Evolutionary conservation across 2,113 vertebrate species (phyloP).

Genomic region (Pimephales promelas): DNA sequence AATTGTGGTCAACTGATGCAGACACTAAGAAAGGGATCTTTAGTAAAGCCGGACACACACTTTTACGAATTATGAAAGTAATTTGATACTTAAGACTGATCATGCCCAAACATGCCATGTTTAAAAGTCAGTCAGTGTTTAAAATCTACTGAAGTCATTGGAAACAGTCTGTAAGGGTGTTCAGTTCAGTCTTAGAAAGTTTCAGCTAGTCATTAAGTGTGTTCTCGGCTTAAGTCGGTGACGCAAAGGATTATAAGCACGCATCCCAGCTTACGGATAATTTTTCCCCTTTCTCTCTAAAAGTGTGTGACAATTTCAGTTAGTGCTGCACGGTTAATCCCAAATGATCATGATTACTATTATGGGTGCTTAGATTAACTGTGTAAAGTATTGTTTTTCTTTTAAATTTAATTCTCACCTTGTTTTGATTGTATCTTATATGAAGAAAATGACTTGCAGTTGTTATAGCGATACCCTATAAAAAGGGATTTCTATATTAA

Average conservation of each 20-base stretch:
- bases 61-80: no score
- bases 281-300: not conserved
- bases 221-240: conserved; percentile 56
- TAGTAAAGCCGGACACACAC: conserved; percentile 57
- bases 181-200: no score
- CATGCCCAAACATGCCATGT: no score
- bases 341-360: not conserved
- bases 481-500: not conserved
- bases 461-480: not conserved
- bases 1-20: conserved; percentile 78
- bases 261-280: not conserved
- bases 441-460: not conserved
- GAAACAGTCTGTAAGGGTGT: no score
- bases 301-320: not conserved
- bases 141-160: no score
- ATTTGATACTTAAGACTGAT: no score
- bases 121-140: no score
- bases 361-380: not conserved
- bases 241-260: conserved; percentile 62
- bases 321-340: not conserved
- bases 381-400: not conserved
- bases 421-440: not conserved
- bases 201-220: no score
- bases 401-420: no score
- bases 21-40: conserved; percentile 70